These are phyloP conservation scores for Myotis pilosus DNA, from an alignment of 2,797 vertebrate species.

Conservation along the genomic window DNA sequence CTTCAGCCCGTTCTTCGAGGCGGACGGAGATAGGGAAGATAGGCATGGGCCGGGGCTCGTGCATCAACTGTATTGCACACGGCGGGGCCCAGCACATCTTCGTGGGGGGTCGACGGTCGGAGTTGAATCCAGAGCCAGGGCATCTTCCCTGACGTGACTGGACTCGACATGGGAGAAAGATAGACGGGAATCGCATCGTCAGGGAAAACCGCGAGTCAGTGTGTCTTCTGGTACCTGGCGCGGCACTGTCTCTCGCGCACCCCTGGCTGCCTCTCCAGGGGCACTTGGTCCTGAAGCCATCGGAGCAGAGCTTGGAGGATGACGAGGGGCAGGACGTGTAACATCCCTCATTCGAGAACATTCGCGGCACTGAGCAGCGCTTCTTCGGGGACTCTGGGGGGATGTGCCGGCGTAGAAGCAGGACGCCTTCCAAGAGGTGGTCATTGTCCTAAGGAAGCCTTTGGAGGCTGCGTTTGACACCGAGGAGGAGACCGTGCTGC, in stretches of 20 bases:
- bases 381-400: background rate
- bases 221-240: constrained; percentile 28
- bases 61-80: background rate
- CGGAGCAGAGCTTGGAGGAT: background rate
- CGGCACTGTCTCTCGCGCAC: accelerated
- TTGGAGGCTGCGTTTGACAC: background rate
- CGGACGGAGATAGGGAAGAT: background rate
- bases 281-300: background rate
- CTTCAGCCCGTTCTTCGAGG: background rate
- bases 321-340: accelerated
- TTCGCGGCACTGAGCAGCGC: accelerated
- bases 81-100: background rate
- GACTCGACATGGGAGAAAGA: background rate
- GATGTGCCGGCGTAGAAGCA: background rate
- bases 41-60: accelerated
- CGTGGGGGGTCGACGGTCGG: accelerated
- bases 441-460: background rate
- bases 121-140: background rate
- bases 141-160: background rate
- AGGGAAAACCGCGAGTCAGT: background rate
- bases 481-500: background rate
- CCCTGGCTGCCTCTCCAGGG: background rate
- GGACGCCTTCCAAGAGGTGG: background rate
- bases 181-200: background rate
- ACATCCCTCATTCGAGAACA: background rate